A percentile compares a stretch with the other conserved stretches of the same genome.
Conservation (phyloP, 1,140 invertebrate genomes). For the Mamestra configurata region DNA sequence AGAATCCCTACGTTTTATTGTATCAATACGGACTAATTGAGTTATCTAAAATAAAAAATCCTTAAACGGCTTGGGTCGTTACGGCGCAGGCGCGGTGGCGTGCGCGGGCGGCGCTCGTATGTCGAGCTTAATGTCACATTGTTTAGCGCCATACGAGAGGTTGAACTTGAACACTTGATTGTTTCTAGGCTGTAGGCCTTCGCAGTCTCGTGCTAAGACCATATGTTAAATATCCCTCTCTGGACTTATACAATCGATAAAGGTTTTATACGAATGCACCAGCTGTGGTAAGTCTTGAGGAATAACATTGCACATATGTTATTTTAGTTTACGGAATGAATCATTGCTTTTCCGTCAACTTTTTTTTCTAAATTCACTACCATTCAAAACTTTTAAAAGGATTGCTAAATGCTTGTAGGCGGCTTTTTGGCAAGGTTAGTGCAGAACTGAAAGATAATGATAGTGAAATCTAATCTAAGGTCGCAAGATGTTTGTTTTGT, state of each 20-base stretch:
- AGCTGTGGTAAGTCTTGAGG: no score
- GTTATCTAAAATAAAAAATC: background rate
- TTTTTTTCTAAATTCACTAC: background rate
- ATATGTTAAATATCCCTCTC: conserved; percentile 15
- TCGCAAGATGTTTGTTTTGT: background rate
- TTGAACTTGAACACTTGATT: conserved; percentile 73
- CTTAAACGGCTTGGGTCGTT: conserved; percentile 52
- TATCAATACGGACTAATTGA: background rate
- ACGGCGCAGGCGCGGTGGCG: conserved; percentile 40
- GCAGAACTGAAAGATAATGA: background rate
- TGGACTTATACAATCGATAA: background rate
- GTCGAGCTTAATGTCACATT: conserved; percentile 71
- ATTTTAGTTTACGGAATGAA: no score
- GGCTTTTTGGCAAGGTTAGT: background rate
- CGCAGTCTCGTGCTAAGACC: conserved; percentile 27
- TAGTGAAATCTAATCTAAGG: conserved; percentile 9
- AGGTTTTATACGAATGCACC: no score
- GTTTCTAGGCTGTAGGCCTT: conserved; percentile 45
- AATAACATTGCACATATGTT: no score
- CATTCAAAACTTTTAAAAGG: background rate
- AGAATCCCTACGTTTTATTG: background rate
- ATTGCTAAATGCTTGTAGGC: background rate
- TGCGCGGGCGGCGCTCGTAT: conserved; percentile 64
- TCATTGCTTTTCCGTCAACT: background rate
- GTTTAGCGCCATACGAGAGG: conserved; percentile 68